Percentiles rank a stretch among this genome's conserved stretches.
Evolutionary conservation across 1,140 invertebrate genomes (phyloP).

Genomic region (Doryteuthis pealeii): DNA sequence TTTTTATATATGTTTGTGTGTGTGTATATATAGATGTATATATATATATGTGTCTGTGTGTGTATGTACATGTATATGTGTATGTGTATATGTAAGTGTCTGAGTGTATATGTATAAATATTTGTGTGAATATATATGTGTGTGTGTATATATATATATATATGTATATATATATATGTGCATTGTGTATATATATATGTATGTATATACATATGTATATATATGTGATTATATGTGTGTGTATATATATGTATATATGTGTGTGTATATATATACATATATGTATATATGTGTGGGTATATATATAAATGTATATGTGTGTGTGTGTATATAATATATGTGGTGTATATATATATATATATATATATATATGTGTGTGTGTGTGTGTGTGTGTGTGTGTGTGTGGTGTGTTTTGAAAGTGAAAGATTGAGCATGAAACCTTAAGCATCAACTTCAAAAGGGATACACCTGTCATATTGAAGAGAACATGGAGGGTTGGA

Average conservation of each 20-base stretch:
- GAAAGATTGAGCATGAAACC: too few relatives aligned
- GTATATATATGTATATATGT: background rate
- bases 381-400: background rate
- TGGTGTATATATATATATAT: background rate
- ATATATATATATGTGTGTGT: background rate
- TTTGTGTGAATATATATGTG: background rate
- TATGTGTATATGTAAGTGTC: background rate
- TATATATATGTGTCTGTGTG: constrained; percentile 1
- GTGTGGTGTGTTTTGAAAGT: too few relatives aligned
- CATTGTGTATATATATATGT: too few relatives aligned
- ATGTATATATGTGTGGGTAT: background rate
- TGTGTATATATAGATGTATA: background rate
- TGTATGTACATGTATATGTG: background rate
- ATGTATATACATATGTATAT: too few relatives aligned
- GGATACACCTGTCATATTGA: too few relatives aligned
- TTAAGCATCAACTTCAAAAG: too few relatives aligned
- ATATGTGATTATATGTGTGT: too few relatives aligned
- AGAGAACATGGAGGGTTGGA: too few relatives aligned
- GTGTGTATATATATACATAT: background rate
- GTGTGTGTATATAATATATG: too few relatives aligned
- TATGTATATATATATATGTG: background rate
- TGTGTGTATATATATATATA: background rate
- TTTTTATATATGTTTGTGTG: background rate
- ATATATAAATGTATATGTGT: too few relatives aligned
- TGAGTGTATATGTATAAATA: too few relatives aligned